Conservation (phyloP, 2,888 invertebrate species). For the Cryptophagus acutangulus region DNA sequence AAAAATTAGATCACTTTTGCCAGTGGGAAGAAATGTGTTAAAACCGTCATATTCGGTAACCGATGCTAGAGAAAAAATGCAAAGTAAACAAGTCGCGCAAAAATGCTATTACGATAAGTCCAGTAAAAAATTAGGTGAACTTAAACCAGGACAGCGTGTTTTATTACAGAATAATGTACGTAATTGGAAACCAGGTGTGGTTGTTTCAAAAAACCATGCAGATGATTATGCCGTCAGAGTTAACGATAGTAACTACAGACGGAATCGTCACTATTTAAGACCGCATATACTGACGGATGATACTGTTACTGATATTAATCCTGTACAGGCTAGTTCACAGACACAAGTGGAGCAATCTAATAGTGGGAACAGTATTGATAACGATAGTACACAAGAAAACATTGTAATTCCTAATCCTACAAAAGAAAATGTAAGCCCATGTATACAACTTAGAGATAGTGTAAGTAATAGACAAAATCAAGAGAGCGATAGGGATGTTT, state of each 20-base stretch:
- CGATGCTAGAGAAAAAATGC: constrained; percentile 7
- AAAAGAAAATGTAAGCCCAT: no score
- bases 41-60: constrained; percentile 16
- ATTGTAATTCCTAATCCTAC: no score
- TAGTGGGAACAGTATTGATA: no score
- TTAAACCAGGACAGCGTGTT: constrained; percentile 7
- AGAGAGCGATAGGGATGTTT: no score
- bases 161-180: constrained; percentile 10
- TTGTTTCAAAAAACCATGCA: constrained; percentile 6
- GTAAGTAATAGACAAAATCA: no score
- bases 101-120: constrained; percentile 8
- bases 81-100: constrained; percentile 7
- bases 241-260: not conserved
- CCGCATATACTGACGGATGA: not conserved
- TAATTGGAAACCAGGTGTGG: constrained; percentile 12
- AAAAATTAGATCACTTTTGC: constrained; percentile 25
- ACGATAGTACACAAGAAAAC: no score
- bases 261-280: not conserved
- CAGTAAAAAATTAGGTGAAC: constrained; percentile 8
- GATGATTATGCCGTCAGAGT: constrained; percentile 1
- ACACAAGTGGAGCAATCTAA: no score
- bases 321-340: no score
- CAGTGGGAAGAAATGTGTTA: constrained; percentile 10
- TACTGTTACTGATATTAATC: no score
- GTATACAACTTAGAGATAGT: no score